Conservation (phyloP, 2,113 vertebrate species). For the Passer montanus region DNA sequence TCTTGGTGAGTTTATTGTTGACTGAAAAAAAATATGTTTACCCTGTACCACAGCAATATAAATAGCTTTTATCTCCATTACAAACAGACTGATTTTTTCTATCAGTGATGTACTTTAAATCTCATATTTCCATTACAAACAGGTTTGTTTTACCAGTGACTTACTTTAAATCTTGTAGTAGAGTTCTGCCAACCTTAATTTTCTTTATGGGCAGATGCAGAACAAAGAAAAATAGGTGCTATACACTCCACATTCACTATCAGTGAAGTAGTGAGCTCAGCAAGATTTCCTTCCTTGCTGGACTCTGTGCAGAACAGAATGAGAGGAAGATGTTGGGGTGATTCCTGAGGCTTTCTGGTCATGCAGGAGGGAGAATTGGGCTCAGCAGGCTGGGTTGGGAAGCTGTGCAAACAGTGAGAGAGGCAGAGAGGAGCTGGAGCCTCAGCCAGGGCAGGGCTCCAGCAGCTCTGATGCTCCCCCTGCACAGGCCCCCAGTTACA, state of each 20-base stretch:
- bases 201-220: conserved; percentile 1
- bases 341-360: neutral
- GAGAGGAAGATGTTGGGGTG: neutral
- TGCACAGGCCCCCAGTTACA: neutral
- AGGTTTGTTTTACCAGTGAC: conserved; percentile 24
- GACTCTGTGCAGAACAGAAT: neutral
- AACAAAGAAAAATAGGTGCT: neutral
- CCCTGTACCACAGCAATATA: neutral
- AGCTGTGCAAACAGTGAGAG: neutral
- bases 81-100: conserved; percentile 34
- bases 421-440: neutral
- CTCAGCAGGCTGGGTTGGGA: neutral
- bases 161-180: conserved; percentile 40
- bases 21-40: conserved; percentile 3
- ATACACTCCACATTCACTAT: neutral
- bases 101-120: conserved; percentile 24
- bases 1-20: conserved; percentile 14
- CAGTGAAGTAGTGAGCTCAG: neutral
- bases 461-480: neutral
- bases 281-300: neutral
- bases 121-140: conserved; percentile 26
- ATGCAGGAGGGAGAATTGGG: neutral
- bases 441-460: neutral
- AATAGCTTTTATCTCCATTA: conserved; percentile 51
- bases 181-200: conserved; percentile 11